Evolutionary conservation across 1,140 invertebrate genomes (phyloP), one percentile per base, ranked within the genome.

Genomic region (Drosophila kikkawai): DNA sequence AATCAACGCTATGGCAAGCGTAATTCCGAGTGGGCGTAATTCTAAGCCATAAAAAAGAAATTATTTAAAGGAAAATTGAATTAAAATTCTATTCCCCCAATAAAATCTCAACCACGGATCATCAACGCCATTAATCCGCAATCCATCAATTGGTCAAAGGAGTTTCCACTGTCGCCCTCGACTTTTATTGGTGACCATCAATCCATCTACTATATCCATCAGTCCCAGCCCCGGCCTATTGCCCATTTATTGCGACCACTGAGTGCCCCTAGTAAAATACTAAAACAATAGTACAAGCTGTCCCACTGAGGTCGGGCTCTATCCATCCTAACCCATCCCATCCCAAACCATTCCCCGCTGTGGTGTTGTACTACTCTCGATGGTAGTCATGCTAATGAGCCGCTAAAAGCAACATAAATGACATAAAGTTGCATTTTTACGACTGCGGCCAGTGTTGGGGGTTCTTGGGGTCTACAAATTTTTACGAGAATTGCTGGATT

Each of bases 321-420:
- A 34, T 32, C 39, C 26, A 36, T 37, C 45, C 42, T 22, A 34
- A 17, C 8, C 36, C 56, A 64, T 39, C 29, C 9, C 36, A 34
- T 5, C 8, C 53, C 36, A 48, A n/a, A 22, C 13, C 9, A 36
- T 44, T 26, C 51, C 29, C 44, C 29, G 29, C 32, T 29, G 22
- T 42, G 58, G 26, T 71, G 67, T 71, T 73, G 66, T 51, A 56
- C 71, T 76, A 22, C 37, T 47, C 71, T 61, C 37, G 11, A 15
- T 81, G 71, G 59, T 74, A 73, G 85, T 63, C 75, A 82, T 82
- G 79, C 85, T 85, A 90, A 90, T 90, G 86, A 90, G 85, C 81
- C 82, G 85, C 85, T 90, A 90, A 90, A 91, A 90, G 85, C 85
- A 79, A 79, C 85, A 90, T 90, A 90, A 90, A 90, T 80, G 85